Evolutionary conservation across 2,888 invertebrate species (phyloP).

Genomic region (Bedellia somnulentella): DNA sequence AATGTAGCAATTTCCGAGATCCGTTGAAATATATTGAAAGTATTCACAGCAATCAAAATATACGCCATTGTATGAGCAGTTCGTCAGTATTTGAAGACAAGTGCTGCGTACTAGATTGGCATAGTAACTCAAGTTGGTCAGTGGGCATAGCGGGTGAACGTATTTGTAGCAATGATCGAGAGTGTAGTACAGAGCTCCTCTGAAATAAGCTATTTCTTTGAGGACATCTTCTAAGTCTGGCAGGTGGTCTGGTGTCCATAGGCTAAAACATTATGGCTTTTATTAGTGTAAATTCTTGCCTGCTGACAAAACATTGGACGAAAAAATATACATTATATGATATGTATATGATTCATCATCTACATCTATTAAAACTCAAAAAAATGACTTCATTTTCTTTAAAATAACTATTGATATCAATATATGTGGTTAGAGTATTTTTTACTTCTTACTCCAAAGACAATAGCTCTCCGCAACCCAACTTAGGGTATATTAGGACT

Average conservation of each 20-base stretch:
- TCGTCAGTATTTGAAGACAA: constrained; percentile 47
- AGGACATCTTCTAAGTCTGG: constrained; percentile 71
- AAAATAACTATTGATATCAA: too few relatives aligned
- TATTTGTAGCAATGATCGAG: constrained; percentile 61
- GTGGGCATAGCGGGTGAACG: constrained; percentile 57
- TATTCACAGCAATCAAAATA: constrained; percentile 64
- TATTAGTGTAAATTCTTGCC: too few relatives aligned
- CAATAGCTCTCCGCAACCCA: too few relatives aligned
- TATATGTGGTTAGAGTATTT: too few relatives aligned
- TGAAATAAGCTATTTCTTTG: constrained; percentile 69
- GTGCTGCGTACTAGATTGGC: constrained; percentile 53
- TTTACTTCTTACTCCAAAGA: too few relatives aligned
- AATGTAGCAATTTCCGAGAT: constrained; percentile 62
- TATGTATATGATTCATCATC: too few relatives aligned
- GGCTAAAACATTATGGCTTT: constrained; percentile 29
- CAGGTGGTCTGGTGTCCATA: constrained; percentile 68
- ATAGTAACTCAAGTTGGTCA: constrained; percentile 62
- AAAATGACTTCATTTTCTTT: too few relatives aligned
- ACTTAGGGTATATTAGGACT: too few relatives aligned
- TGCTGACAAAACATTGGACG: too few relatives aligned
- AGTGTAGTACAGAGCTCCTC: constrained; percentile 67
- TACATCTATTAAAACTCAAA: too few relatives aligned
- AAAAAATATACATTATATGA: too few relatives aligned
- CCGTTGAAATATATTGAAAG: constrained; percentile 61
- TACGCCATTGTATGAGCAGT: constrained; percentile 55